Evolutionary conservation across 2,797 vertebrate species (phyloP).

Genomic region (Muscicapa comitata): DNA sequence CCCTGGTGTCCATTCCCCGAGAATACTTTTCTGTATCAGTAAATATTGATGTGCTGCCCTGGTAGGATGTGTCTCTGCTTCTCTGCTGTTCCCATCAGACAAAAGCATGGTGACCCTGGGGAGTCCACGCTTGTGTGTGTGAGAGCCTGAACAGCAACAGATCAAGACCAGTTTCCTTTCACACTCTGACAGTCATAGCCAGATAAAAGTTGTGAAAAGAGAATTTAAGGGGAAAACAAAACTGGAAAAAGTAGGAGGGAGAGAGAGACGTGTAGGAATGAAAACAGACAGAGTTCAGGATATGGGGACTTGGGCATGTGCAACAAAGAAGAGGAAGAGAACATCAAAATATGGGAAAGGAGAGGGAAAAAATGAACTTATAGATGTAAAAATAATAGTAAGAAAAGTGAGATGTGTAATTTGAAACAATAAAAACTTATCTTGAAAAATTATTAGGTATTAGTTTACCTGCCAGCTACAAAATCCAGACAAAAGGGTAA

Average conservation of each 20-base stretch:
- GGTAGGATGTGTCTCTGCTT: neutral
- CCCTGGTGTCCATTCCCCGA: accelerated
- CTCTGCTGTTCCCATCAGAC: neutral
- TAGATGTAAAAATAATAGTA: accelerated
- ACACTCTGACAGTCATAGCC: accelerated
- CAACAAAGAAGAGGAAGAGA: neutral
- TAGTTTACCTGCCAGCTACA: neutral
- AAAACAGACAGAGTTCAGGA: neutral
- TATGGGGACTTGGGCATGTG: neutral
- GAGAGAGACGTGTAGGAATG: neutral
- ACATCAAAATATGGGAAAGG: neutral
- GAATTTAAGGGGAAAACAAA: neutral
- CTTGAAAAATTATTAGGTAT: neutral
- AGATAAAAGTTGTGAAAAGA: neutral
- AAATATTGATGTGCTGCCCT: neutral
- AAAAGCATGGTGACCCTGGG: accelerated
- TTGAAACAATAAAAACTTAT: neutral
- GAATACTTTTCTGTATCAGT: neutral
- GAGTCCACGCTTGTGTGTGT: neutral
- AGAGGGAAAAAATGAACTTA: neutral
- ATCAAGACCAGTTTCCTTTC: neutral
- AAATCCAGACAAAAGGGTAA: neutral
- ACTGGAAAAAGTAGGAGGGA: neutral
- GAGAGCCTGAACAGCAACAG: neutral
- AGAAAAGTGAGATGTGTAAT: neutral